phyloP scores from a whole-genome alignment of 2,113 vertebrate species.

The Brienomyrus longianalis region DNA sequence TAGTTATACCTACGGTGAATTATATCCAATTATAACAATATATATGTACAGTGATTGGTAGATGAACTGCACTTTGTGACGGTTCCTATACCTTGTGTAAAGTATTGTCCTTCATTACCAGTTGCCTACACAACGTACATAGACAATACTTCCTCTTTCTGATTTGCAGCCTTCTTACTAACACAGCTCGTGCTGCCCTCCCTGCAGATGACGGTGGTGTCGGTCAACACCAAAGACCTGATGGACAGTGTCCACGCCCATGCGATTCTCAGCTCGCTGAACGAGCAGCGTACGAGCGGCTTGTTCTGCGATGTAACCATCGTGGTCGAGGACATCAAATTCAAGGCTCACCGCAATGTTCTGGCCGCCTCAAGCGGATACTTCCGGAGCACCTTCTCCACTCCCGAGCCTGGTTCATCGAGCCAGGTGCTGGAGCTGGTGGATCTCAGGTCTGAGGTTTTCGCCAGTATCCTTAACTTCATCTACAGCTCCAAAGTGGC shows the following conservation, averaged over 20 bases:
- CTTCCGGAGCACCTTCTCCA: constrained; percentile 84
- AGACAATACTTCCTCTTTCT: not conserved
- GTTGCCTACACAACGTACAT: not conserved
- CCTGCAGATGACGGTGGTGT: constrained; percentile 85
- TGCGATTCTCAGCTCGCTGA: constrained; percentile 80
- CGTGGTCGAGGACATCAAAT: constrained; percentile 96
- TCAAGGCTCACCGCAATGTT: constrained; percentile 92
- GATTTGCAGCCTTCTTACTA: not conserved
- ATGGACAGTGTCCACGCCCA: constrained; percentile 84
- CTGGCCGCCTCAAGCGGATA: constrained; percentile 92
- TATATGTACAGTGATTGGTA: not conserved
- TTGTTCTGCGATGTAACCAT: constrained; percentile 94
- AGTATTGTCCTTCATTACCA: not conserved
- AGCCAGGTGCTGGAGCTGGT: constrained; percentile 87
- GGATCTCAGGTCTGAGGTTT: constrained; percentile 93
- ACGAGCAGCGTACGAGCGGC: constrained; percentile 88
- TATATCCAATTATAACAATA: not conserved
- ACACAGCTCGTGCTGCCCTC: constrained; percentile 13
- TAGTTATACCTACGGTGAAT: not conserved
- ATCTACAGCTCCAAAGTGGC: constrained; percentile 91
- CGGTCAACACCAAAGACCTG: constrained; percentile 70
- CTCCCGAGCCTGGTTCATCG: constrained; percentile 72
- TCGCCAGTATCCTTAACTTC: constrained; percentile 91
- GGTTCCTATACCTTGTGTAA: not conserved
- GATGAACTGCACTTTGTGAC: not conserved